Conservation (phyloP, 35 echinoderm and acorn worm species). For the Apostichopus parvimensis region DNA sequence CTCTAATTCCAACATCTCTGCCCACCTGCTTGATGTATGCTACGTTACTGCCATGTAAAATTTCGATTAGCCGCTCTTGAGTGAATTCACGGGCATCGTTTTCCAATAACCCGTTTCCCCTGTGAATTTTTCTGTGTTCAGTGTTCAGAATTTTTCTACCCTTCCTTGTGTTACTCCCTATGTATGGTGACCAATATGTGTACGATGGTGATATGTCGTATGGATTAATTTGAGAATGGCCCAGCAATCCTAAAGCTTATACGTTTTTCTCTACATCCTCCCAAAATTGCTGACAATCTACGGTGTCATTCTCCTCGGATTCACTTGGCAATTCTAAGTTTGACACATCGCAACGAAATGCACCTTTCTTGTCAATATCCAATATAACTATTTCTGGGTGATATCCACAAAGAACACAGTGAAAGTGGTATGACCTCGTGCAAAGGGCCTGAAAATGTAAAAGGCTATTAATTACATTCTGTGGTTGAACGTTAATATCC, state of each 20-base stretch:
- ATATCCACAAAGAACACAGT: slow-evolving; percentile 30
- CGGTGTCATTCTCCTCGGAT: slow-evolving; percentile 23
- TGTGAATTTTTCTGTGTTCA: slow-evolving; percentile 38
- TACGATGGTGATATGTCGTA: slow-evolving; percentile 34
- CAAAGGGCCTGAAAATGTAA: slow-evolving; percentile 33
- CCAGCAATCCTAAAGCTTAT: neutral
- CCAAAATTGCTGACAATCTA: slow-evolving; percentile 29
- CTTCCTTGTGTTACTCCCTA: slow-evolving; percentile 4
- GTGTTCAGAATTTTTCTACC: neutral
- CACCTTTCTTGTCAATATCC: slow-evolving; percentile 47
- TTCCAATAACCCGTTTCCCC: slow-evolving; percentile 17
- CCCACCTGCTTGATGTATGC: slow-evolving; percentile 24
- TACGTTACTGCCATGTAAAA: slow-evolving; percentile 14
- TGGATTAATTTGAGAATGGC: neutral
- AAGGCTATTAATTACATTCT: slow-evolving; percentile 38
- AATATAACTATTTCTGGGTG: slow-evolving; percentile 21
- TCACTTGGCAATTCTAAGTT: neutral
- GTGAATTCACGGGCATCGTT: slow-evolving; percentile 30
- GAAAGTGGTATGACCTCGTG: neutral
- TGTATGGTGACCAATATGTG: slow-evolving; percentile 39
- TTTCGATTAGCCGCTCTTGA: slow-evolving; percentile 40
- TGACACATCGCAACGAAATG: slow-evolving; percentile 20
- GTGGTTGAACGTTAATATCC: neutral
- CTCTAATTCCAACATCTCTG: neutral
- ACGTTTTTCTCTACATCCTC: neutral